Evolutionary conservation across 1,140 invertebrate species (phyloP).

Genomic region (Dermatophagoides farinae): DNA sequence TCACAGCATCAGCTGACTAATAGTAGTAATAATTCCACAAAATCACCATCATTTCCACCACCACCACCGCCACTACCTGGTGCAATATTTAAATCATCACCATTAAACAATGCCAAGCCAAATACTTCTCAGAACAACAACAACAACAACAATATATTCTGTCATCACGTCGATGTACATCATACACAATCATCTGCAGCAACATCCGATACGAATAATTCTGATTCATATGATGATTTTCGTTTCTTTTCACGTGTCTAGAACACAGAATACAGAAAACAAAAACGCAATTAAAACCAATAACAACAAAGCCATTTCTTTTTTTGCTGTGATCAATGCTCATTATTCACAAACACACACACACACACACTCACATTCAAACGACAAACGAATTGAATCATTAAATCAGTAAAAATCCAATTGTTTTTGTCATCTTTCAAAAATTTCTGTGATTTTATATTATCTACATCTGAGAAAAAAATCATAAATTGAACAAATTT

Average conservation of each 20-base stretch:
- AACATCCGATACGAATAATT: constrained; percentile 2
- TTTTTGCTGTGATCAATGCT: too few species aligned
- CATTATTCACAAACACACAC: too few species aligned
- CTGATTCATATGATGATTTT: constrained; percentile 11
- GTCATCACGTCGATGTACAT: constrained; percentile 9
- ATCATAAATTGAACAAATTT: too few species aligned
- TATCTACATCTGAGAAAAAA: too few species aligned
- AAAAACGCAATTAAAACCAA: too few species aligned
- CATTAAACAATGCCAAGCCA: neutral
- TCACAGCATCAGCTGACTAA: neutral
- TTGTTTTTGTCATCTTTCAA: too few species aligned
- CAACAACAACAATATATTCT: constrained; percentile 1
- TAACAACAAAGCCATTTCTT: too few species aligned
- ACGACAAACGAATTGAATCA: too few species aligned
- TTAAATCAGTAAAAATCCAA: too few species aligned
- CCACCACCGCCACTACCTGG: neutral
- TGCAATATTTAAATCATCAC: neutral
- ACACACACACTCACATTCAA: too few species aligned
- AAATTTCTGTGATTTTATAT: too few species aligned
- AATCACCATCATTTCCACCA: neutral
- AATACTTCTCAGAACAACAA: neutral
- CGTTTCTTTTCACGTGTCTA: neutral
- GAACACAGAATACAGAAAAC: too few species aligned
- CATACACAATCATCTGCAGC: neutral
- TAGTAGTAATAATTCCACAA: neutral